Evolutionary conservation across 1,140 invertebrate species (phyloP).

Genomic region (Drosophila repletoides): DNA sequence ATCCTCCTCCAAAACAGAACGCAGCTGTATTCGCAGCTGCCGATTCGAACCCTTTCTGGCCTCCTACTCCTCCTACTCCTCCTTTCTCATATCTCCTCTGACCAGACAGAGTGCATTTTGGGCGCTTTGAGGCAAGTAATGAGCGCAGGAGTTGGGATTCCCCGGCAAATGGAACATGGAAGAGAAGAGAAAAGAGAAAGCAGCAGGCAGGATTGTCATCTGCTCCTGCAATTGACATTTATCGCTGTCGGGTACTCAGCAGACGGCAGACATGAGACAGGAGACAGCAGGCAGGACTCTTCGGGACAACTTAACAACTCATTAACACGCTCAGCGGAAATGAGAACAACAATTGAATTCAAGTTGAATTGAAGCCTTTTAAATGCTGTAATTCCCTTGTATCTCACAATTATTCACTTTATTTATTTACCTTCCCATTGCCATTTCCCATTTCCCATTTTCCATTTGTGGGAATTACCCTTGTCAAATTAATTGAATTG

Average conservation of each 20-base stretch:
- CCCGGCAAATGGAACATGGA: not conserved
- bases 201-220: constrained; percentile 15
- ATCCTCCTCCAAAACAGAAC: not conserved
- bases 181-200: not conserved
- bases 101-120: constrained; percentile 9
- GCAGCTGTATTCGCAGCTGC: not conserved
- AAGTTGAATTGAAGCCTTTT: constrained; percentile 37
- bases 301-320: constrained; percentile 68
- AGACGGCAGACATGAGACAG: constrained; percentile 35
- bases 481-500: constrained; percentile 56
- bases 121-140: constrained; percentile 40
- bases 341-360: constrained; percentile 28
- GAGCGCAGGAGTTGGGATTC: constrained; percentile 38
- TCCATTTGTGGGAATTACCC: constrained; percentile 37
- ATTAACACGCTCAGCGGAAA: constrained; percentile 64
- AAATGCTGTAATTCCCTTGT: constrained; percentile 54
- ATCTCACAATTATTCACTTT: constrained; percentile 53
- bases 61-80: not conserved
- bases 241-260: constrained; percentile 55
- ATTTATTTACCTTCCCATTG: constrained; percentile 31
- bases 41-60: constrained; percentile 17
- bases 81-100: not conserved
- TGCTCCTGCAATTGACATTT: constrained; percentile 70
- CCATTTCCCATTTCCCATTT: too few species aligned
- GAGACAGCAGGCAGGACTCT: constrained; percentile 34